Evolutionary conservation across 2,888 invertebrate species (phyloP), one percentile per base, ranked within the genome.

Genomic region (Acanthosepion lycidas): DNA sequence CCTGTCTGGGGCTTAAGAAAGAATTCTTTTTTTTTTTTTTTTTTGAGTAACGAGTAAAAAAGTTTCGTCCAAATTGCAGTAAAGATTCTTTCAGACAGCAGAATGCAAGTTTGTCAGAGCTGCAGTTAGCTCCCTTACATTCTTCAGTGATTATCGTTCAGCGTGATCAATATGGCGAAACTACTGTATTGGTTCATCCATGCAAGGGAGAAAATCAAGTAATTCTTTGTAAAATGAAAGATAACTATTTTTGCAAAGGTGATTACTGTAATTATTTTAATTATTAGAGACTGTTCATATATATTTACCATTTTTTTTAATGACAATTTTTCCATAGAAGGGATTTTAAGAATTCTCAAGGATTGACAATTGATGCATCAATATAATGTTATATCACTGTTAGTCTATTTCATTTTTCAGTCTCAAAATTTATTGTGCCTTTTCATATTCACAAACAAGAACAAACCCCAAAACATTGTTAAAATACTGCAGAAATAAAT

Each of bases 101-200:
- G n/a, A 15, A 78, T 6, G 78, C 78, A 78, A 78, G 12, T 78
- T 78, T n/a, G 78, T 33, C 78, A 78, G n/a, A 78, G 12, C 78
- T 33, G 78, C 78, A 78, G 78, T 78, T 78, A 78, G n/a, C 78
- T 78, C 78, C 78, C 78, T 78, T 78, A n/a, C 78, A 78, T 78
- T 78, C 78, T n/a, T 78, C 78, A 78, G 78, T 23, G 78, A 78
- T 78, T 78, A 78, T 33, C n/a, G n/a, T n/a, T 15, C 78, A n/a
- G 33, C 78, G 78, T 78, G 78, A 78, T 78, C n/a, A 78, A 78
- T 78, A 78, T 78, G 78, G 78, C 15, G 59, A 78, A 78, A n/a
- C 78, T n/a, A 64, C 51, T 51, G 9, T 51, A 51, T 59, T 59
- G 59, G 78, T 33, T 78, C n/a, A 78, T n/a, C 78, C 78, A 78